phyloP scores from a whole-genome alignment of 2,888 invertebrate genomes.

The Endotricha flammealis region DNA sequence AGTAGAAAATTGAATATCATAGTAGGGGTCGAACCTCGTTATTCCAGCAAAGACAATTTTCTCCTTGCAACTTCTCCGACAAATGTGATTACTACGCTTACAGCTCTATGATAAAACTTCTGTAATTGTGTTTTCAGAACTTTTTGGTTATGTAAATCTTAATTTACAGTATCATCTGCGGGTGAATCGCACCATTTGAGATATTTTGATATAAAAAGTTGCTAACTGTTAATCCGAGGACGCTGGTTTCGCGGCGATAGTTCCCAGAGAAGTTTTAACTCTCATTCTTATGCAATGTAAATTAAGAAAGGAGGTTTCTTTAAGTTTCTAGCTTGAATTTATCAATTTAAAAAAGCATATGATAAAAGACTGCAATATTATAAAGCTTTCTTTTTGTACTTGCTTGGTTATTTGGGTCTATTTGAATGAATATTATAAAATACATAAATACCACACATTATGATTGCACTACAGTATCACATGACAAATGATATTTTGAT shows the following conservation, averaged over 20 bases:
- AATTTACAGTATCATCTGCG: constrained; percentile 51
- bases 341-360: too few species aligned
- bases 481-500: too few species aligned
- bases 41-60: constrained; percentile 65
- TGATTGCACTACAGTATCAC: too few species aligned
- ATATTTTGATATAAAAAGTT: constrained; percentile 24
- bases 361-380: too few species aligned
- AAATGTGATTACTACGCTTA: constrained; percentile 68
- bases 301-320: too few species aligned
- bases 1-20: constrained; percentile 28
- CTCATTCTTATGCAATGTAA: constrained; percentile 2
- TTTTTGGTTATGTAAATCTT: constrained; percentile 65
- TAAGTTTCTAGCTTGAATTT: too few species aligned
- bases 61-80: constrained; percentile 55
- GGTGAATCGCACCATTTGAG: constrained; percentile 26
- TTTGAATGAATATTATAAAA: too few species aligned
- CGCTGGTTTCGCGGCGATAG: constrained; percentile 12
- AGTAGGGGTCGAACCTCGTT: constrained; percentile 47
- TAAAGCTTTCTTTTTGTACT: too few species aligned
- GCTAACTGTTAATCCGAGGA: constrained; percentile 15
- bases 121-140: constrained; percentile 67
- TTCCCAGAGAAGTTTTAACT: constrained; percentile 11
- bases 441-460: too few species aligned
- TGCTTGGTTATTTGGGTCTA: too few species aligned
- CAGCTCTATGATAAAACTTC: constrained; percentile 65